Percentiles rank a stretch among this genome's conserved stretches.
These are phyloP conservation scores for Lamellibrachia satsuma DNA, from an alignment of 2,888 invertebrate genomes.

Conservation along the genomic window DNA sequence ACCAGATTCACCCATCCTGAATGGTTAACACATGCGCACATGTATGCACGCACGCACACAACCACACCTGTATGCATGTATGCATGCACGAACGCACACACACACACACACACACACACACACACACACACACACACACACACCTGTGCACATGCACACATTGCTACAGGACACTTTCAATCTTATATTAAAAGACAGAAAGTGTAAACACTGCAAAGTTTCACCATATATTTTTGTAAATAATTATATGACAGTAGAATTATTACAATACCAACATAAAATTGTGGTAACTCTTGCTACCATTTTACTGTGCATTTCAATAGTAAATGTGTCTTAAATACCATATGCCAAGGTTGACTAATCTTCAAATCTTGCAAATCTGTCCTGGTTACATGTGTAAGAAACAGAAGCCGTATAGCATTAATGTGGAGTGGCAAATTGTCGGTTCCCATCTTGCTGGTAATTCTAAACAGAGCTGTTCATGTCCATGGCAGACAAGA, in stretches of 20 bases:
- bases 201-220: neutral
- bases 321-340: neutral
- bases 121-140: too few species aligned
- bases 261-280: neutral
- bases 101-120: too few species aligned
- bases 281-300: neutral
- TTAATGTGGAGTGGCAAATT: neutral
- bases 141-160: too few species aligned
- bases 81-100: neutral
- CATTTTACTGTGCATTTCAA: neutral
- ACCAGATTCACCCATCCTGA: neutral
- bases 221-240: neutral
- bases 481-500: neutral
- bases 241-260: neutral
- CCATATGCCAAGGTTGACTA: neutral
- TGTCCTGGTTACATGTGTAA: neutral
- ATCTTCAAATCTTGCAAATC: neutral
- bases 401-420: neutral
- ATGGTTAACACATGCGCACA: neutral
- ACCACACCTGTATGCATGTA: neutral
- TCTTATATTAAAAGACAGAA: neutral
- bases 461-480: neutral
- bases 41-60: neutral
- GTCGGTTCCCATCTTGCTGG: neutral
- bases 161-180: too few species aligned